Evolutionary conservation across 2,888 invertebrate species (phyloP).

Genomic region (Machimus rusticus): DNA sequence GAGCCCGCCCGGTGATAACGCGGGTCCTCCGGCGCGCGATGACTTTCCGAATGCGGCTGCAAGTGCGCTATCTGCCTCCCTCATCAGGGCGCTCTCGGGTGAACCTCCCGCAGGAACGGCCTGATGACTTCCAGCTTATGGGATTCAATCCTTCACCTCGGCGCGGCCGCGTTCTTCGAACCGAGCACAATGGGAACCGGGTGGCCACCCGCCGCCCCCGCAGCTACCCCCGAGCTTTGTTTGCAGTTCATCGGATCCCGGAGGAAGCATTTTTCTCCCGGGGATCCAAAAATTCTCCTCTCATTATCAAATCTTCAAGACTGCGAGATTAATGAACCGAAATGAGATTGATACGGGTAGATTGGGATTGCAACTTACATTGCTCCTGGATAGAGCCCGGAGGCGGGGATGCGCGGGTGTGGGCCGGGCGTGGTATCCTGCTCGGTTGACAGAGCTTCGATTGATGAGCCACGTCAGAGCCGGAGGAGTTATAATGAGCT

Average conservation of each 20-base stretch:
- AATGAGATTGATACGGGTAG: constrained; percentile 39
- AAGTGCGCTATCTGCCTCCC: neutral
- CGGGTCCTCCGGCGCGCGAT: neutral
- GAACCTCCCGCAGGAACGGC: neutral
- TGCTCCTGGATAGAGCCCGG: neutral
- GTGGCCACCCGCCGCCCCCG: neutral
- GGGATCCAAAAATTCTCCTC: constrained; percentile 19
- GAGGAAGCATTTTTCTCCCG: neutral
- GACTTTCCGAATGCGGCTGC: neutral
- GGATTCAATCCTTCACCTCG: constrained; percentile 9
- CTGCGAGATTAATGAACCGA: constrained; percentile 41
- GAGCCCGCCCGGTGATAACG: neutral
- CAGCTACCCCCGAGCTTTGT: neutral
- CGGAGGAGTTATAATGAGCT: constrained; percentile 1
- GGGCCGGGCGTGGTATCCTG: neutral
- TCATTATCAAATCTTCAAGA: constrained; percentile 41
- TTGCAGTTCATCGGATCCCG: constrained; percentile 2
- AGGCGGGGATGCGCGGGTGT: neutral
- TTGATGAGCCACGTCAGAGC: constrained; percentile 25
- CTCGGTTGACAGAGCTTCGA: constrained; percentile 30
- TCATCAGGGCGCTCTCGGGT: neutral
- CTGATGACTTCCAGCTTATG: constrained; percentile 31
- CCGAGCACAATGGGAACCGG: neutral
- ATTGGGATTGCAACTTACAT: constrained; percentile 24
- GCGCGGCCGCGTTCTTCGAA: neutral